Evolutionary conservation across 53 echinoderm and acorn worm species (phyloP), one percentile per base, ranked within the genome.

Genomic region (Holothuria scabra): DNA sequence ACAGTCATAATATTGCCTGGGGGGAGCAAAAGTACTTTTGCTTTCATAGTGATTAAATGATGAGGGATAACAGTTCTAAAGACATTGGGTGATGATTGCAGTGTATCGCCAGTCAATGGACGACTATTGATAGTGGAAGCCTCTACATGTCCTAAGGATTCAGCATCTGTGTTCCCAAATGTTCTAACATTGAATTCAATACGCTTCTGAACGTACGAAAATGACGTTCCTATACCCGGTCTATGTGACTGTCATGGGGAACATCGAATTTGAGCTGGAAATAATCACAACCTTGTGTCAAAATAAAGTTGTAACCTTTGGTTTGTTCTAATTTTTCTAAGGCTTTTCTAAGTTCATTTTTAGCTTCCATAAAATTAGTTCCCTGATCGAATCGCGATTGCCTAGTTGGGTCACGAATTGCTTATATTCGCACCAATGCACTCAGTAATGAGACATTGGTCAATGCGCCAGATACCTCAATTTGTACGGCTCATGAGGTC

Each of bases 281-380:
- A 57, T 82, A 87, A 33, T 90, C 90, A 61, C 81, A 85, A 46
- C 59, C 62, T 46, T 85, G 49, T 38, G 72, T 5, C 18, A 84
- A 56, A 0, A 91, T 69, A 35, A 75, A 74, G 8, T 87, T 59
- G 11, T 28, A 26, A 7, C 88, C 82, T 28, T 55, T 71, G 31
- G 72, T 48, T 31, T 62, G 81, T 49, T 91, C 70, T 35, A 79
- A 82, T 56, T 92, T 83, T 28, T 18, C 49, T 19, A 48, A 23
- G 30, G 84, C 86, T 32, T 56, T 74, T 23, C 44, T 56, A 11
- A 92, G 61, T 68, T 86, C 79, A 23, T n/a, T 57, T 61, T 59
- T 35, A 20, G 89, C 93, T 26, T 87, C 87, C 16, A 93, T 76
- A 66, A 93, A 90, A 66, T 93, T 87, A 12, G 85, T 86, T 14